Evolutionary conservation across 2,113 vertebrate species (phyloP), one percentile per base, ranked within the genome.

Genomic region (Theropithecus gelada): DNA sequence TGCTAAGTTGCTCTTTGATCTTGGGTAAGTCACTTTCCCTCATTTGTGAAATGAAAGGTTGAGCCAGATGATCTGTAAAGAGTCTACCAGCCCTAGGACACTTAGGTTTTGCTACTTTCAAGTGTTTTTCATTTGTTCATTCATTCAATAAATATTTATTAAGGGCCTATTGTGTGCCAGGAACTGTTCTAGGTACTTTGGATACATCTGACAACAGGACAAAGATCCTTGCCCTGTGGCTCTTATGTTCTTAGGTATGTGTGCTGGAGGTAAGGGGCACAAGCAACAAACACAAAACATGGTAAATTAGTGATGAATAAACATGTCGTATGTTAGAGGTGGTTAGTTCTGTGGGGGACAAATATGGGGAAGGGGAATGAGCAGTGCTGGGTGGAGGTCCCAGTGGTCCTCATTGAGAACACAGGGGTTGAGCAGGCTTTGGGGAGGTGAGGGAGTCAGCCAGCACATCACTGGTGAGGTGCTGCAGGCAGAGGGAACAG

Each of bases 381-480:
- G 68, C 17, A 18, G 2, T 1, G 5, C n/a, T 73, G 9, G 10
- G 30, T 55, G 68, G 55, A 89, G 30, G 18, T 12, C 10, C 16
- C 9, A 0, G 9, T 12, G 17, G 17, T 48, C 82, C 27, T 68
- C 35, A 2, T 9, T 43, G 64, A 88, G 27, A 43, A 64, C 12
- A 8, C 12, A 3, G 72, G 32, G 30, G 40, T 13, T 40, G 25
- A 84, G 27, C 61, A 81, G 66, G 30, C 45, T 6, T 68, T 1
- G 0, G 2, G 0, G 52, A 40, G 16, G 14, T 8, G 23, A 55
- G 16, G 9, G 1, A 11, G 9, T 52, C 38, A n/a, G 35, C 35
- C 27, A 25, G 40, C 25, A 40, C 2, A 0, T n/a, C 14, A 1
- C 8, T 6, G 13, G 27, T 55, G 13, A 1, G 14, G 25, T 25